Base-by-base conservation (phyloP, 1,140 invertebrate species). In the Steinernema feltiae region DNA sequence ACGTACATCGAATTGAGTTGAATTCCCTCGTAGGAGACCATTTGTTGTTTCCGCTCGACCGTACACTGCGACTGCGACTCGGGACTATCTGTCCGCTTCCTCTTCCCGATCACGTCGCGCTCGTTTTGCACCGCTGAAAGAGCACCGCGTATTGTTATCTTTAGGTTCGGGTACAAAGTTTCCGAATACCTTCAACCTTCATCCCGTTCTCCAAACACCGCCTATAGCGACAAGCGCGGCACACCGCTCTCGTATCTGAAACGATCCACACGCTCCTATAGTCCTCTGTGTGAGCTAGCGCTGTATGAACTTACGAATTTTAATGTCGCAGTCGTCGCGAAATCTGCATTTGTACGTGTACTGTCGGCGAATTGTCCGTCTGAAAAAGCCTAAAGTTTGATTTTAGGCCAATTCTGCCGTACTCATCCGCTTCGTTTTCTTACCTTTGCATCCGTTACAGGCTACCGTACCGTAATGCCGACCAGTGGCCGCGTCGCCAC, bases 331-430 rank as follows among this genome's bases (percentile, higher is more conserved):
- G 86, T 92, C 93, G 84, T 94, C 90, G 82, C 90, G 93, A 88
- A 96, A 96, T 87, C 95, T 91, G 90, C 96, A 98, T 0, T 92
- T 93, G 87, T 98, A 99, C 1, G 93, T 89, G 87, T 98, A 95
- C 87, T 94, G 95, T 87, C 98, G 97, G 53, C 96, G 89, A 0
- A 99, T 94, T 46, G 93, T 94, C 69, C 94, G 88, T 31, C 94
- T 88, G 86, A 97, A 97, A 88, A 97, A 97, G 35, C 83, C 84
- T 74, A 76, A 7, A 48, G 76, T 3, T 24, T 35, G 12, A 76
- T 35, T 27, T 21, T 76, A 30, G n/a, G 35, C 30, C n/a, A n/a
- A n/a, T n/a, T n/a, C n/a, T n/a, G n/a, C n/a, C n/a, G n/a, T n/a
- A n/a, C n/a, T n/a, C n/a, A n/a, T n/a, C n/a, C n/a, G n/a, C n/a